phyloP scores from a whole-genome alignment of 2,888 invertebrate genomes.

The Melieria omissa region DNA sequence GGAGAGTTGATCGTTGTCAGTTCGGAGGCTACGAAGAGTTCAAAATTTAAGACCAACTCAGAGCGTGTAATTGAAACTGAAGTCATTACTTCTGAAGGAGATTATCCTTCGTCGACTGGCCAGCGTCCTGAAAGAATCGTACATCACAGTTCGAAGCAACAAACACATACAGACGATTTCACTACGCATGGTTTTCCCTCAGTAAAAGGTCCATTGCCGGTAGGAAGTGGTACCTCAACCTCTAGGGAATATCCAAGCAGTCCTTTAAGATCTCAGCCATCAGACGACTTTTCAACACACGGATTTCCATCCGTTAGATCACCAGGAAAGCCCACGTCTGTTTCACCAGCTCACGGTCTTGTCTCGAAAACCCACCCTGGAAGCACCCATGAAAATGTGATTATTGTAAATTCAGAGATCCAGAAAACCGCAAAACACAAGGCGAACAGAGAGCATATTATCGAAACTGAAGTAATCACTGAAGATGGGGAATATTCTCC shows the following conservation, averaged over 20 bases:
- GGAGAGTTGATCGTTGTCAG: conserved; percentile 55
- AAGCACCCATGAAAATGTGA: conserved; percentile 39
- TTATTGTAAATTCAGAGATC: conserved; percentile 53
- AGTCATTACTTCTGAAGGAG: conserved; percentile 45
- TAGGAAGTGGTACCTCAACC: neutral
- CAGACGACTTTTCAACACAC: conserved; percentile 19
- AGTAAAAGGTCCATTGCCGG: conserved; percentile 10
- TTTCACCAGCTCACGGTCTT: conserved; percentile 13
- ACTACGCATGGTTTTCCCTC: conserved; percentile 36
- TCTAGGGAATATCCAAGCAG: conserved; percentile 2
- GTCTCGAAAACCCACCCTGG: neutral
- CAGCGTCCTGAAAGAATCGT: conserved; percentile 1
- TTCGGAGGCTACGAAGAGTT: conserved; percentile 54
- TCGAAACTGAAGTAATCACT: conserved; percentile 52
- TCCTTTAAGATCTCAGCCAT: neutral
- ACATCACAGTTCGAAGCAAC: conserved; percentile 15
- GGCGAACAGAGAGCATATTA: conserved; percentile 52
- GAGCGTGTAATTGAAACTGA: conserved; percentile 56
- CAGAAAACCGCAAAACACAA: conserved; percentile 55
- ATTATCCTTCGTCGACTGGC: conserved; percentile 30
- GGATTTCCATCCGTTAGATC: conserved; percentile 19
- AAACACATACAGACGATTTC: neutral
- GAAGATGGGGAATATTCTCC: conserved; percentile 14
- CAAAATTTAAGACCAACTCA: conserved; percentile 53
- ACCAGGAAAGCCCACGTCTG: neutral